Base-by-base conservation (phyloP, 2,113 vertebrate genomes). In the Ctenomys sociabilis region DNA sequence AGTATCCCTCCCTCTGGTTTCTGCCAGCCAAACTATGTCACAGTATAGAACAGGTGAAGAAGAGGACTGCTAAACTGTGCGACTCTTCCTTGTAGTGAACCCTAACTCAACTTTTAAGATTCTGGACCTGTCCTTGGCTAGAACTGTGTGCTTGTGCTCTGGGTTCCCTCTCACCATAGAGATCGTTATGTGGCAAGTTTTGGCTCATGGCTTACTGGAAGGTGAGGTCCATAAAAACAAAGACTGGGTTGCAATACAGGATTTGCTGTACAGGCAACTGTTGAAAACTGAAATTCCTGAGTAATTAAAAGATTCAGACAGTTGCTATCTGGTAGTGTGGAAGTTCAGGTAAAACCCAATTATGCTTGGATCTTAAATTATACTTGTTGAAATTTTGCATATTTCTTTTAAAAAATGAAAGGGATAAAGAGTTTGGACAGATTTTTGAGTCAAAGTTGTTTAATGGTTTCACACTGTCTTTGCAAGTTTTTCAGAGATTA, bases 381-480 rank as follows among this genome's bases (percentile, higher is more conserved):
- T 84, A 66, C 40, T 64, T 94, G 14, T 82, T 83, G 66, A n/a
- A 21, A 64, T 94, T 89, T 94, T 7, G 32, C 93, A 40, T 94
- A 57, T 90, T 88, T 95, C 64, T 90, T 83, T 82, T 54, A 9
- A 86, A 89, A 85, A 54, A 49, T 54, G 70, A 66, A 83, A 73
- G 26, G 1, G 4, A 6, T 52, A 85, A 54, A 88, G 49, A 85
- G 43, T 73, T 66, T 78, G 8, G 57, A 7, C 37, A 91, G 64
- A 7, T 73, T 52, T 96, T 43, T 88, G 32, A 73, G 49, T 49
- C 63, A 70, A 91, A 94, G 17, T 92, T 87, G 70, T 68, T 94
- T 54, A 84, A 37, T 88, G 16, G 30, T 63, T 90, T 1, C 17
- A 37, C 7, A 32, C 28, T 84, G 0, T 86, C 32, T 78, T 90